Conservation (phyloP, 2,797 vertebrate species). For the Peromyscus aztecus region DNA sequence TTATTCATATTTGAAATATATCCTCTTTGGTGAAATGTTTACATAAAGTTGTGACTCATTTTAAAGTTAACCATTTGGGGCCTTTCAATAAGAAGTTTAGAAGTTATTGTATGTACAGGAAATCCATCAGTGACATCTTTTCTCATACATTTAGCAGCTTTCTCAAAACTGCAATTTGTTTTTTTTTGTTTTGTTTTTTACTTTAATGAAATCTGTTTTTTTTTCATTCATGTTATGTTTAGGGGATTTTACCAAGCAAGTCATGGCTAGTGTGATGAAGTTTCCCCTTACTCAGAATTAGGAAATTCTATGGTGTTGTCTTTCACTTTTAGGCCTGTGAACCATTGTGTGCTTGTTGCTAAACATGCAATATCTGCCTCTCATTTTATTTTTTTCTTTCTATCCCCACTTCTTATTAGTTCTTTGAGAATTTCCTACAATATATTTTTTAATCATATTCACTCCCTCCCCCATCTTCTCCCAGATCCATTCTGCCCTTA, state of each 20-base stretch:
- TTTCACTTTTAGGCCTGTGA: background rate
- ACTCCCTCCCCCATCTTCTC: background rate
- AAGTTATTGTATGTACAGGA: background rate
- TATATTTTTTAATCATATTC: background rate
- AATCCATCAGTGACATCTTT: background rate
- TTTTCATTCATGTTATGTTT: background rate
- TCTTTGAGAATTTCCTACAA: background rate
- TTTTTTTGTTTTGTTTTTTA: background rate
- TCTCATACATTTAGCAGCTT: background rate
- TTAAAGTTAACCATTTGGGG: background rate
- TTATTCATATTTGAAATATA: background rate
- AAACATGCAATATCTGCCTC: background rate
- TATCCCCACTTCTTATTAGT: background rate
- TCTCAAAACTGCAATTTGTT: background rate
- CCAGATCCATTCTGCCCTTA: background rate
- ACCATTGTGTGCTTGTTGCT: background rate
- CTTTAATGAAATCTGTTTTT: background rate
- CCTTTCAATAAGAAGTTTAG: background rate
- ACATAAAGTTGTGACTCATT: background rate
- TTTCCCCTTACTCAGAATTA: background rate
- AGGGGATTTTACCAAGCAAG: background rate
- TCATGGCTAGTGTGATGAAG: background rate
- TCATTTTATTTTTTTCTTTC: background rate
- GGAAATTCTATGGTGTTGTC: background rate
- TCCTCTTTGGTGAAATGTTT: background rate